phyloP scores from a whole-genome alignment of 2,797 vertebrate genomes.

The Lagodon rhomboides region DNA sequence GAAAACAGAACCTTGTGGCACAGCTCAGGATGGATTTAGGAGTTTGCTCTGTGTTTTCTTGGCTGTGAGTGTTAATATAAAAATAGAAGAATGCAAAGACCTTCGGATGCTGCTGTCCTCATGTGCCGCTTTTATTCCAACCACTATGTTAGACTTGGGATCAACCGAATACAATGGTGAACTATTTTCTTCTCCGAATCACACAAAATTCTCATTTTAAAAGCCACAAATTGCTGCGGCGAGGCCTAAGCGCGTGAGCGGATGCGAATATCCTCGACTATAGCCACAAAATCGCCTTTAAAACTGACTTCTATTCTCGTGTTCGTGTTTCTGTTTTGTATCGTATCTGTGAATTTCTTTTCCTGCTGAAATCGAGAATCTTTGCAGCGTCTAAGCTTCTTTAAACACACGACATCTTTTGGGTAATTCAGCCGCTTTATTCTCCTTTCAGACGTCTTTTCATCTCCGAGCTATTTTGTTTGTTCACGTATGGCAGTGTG shows the following conservation, averaged over 20 bases:
- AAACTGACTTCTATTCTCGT: not conserved
- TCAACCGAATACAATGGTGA: not conserved
- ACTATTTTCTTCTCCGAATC: not conserved
- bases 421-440: constrained; percentile 53
- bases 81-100: constrained; percentile 63
- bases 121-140: constrained; percentile 45
- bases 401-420: constrained; percentile 68
- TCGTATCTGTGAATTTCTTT: constrained; percentile 43
- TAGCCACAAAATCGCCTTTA: not conserved
- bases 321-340: constrained; percentile 34
- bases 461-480: constrained; percentile 58
- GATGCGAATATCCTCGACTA: constrained; percentile 3
- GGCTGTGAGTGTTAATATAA: constrained; percentile 53
- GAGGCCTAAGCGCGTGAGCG: not conserved
- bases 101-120: constrained; percentile 51
- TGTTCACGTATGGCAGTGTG: constrained; percentile 36
- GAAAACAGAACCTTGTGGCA: constrained; percentile 78
- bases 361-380: constrained; percentile 45
- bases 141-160: constrained; percentile 4
- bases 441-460: constrained; percentile 55
- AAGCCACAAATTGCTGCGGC: not conserved
- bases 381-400: constrained; percentile 54
- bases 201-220: not conserved
- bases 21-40: constrained; percentile 67
- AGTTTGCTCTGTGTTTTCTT: constrained; percentile 62